These are phyloP conservation scores for Conus canariensis DNA, from an alignment of 2,888 invertebrate genomes.

Conservation along the genomic window DNA sequence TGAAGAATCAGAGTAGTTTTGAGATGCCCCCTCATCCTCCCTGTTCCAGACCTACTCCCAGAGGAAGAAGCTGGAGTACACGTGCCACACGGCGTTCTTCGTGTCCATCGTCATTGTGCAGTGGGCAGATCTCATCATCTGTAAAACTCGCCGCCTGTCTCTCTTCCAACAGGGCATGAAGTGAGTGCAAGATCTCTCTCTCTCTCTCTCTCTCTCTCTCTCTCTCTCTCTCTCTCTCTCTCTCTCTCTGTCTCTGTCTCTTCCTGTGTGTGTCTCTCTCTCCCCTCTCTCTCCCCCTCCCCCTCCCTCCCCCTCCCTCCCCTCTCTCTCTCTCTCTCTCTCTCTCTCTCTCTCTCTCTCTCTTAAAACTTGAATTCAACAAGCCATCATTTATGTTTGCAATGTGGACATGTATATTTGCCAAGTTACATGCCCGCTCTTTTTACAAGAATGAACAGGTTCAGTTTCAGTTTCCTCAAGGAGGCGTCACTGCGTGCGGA, in stretches of 20 bases:
- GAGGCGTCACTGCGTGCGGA: background rate
- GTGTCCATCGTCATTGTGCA: conserved; percentile 98
- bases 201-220: background rate
- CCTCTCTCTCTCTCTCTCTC: background rate
- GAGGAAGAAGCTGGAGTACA: conserved; percentile 96
- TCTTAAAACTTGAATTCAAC: background rate
- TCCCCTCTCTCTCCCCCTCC: background rate
- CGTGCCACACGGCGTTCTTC: conserved; percentile 99
- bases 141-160: conserved; percentile 98
- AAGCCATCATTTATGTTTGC: too few relatives aligned
- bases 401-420: too few relatives aligned
- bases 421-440: too few relatives aligned
- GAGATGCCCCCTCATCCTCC: too few relatives aligned
- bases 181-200: conserved; percentile 71
- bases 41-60: conserved; percentile 91
- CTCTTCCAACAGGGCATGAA: conserved; percentile 98
- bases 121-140: conserved; percentile 98
- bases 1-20: too few relatives aligned
- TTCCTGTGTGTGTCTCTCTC: background rate
- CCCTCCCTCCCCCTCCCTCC: background rate
- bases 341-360: conserved; percentile 6
- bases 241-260: background rate
- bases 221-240: too few relatives aligned
- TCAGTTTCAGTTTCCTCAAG: too few relatives aligned
- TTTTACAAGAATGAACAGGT: too few relatives aligned